Conservation (phyloP, 37 sponge, comb jelly and placozoan genomes). For the Dysidea cf. avara region DNA sequence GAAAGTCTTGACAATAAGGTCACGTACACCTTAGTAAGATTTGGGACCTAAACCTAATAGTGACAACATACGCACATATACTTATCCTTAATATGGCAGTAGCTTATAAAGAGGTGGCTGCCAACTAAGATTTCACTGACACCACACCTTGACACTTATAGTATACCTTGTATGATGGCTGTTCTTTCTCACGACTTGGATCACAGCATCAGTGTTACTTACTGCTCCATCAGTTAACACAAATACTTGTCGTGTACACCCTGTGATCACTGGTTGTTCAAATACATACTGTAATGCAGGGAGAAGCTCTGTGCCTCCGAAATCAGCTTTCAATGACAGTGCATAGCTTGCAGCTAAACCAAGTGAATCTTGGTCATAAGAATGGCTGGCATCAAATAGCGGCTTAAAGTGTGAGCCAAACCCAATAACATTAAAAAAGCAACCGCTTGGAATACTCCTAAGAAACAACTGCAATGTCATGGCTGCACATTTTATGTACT, state of each 20-base stretch:
- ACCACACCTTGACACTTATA: not conserved
- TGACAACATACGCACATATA: not conserved
- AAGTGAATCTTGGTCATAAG: constrained; percentile 50
- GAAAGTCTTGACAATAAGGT: no score
- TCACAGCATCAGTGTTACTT: constrained; percentile 51
- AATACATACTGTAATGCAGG: constrained; percentile 61
- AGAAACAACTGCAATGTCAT: constrained; percentile 71
- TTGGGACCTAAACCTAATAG: not conserved
- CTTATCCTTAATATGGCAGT: no score
- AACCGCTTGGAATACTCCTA: constrained; percentile 63
- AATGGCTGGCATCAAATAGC: constrained; percentile 54
- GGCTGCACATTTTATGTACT: constrained; percentile 42
- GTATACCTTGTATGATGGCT: constrained; percentile 32
- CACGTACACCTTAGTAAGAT: no score
- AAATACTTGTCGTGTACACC: constrained; percentile 54
- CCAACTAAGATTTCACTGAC: no score
- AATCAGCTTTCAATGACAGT: constrained; percentile 36
- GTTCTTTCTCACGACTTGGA: constrained; percentile 46
- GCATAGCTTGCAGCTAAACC: constrained; percentile 54
- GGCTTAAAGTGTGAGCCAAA: constrained; percentile 52
- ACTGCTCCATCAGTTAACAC: constrained; percentile 72
- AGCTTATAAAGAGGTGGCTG: not conserved
- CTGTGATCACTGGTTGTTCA: constrained; percentile 8
- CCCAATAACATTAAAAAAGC: constrained; percentile 78
- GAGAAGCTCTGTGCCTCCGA: constrained; percentile 72